Percentiles rank a stretch among this genome's conserved stretches.
Conservation (phyloP, 30 jellyfish, hydroid and myxozoan genomes). For the Pelagia noctiluca region DNA sequence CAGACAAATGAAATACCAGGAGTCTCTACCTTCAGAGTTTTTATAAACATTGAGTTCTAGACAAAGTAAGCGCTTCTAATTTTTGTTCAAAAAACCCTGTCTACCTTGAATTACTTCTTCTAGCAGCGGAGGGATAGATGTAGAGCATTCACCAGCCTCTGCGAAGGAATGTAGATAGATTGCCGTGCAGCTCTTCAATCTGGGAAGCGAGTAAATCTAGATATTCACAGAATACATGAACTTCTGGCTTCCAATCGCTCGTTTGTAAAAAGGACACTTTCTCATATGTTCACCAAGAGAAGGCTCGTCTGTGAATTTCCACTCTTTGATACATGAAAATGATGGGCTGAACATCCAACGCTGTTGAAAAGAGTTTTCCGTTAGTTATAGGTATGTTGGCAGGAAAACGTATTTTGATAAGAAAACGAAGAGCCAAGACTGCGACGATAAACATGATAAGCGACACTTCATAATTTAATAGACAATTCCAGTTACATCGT, state of each 20-base stretch:
- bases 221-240: slow-evolving; percentile 16
- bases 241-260: slow-evolving; percentile 12
- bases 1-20: no score
- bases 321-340: slow-evolving; percentile 60
- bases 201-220: no score
- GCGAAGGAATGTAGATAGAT: no score
- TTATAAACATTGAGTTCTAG: no score
- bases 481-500: not conserved
- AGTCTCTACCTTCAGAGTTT: no score
- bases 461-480: not conserved
- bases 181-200: no score
- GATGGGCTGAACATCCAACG: slow-evolving; percentile 82
- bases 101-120: no score
- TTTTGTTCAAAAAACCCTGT: no score
- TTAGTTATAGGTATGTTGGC: not conserved
- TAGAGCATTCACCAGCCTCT: no score
- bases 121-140: no score
- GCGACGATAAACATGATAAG: no score
- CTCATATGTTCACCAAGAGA: slow-evolving; percentile 76
- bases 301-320: slow-evolving; percentile 82
- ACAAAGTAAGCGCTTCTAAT: no score
- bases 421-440: not conserved
- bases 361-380: slow-evolving; percentile 32
- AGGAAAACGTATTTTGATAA: not conserved
- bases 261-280: slow-evolving; percentile 77